Evolutionary conservation across 2,888 invertebrate genomes (phyloP).

Genomic region (Atethmia centrago): DNA sequence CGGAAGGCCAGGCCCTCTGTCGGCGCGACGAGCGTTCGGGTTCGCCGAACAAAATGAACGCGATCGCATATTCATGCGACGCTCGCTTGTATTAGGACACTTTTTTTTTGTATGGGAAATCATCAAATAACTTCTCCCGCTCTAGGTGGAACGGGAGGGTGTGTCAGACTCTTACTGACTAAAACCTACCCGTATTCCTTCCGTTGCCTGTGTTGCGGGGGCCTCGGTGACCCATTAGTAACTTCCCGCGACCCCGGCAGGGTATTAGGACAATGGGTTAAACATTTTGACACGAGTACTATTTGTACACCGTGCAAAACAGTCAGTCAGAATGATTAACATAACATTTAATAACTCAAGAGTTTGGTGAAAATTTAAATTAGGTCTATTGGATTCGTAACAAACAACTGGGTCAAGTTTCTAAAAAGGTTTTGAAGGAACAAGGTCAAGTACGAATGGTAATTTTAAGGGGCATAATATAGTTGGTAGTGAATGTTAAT

Average conservation of each 20-base stretch:
- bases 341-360: not conserved
- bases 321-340: not conserved
- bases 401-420: slow-evolving; percentile 32
- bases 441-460: slow-evolving; percentile 49
- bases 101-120: no score
- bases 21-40: not conserved
- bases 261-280: not conserved
- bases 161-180: no score
- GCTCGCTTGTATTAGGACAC: not conserved
- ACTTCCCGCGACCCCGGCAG: no score
- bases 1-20: not conserved
- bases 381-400: slow-evolving; percentile 5
- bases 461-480: slow-evolving; percentile 20
- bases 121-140: no score
- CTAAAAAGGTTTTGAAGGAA: slow-evolving; percentile 29
- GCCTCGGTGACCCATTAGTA: no score
- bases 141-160: no score
- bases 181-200: no score
- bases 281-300: not conserved
- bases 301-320: not conserved
- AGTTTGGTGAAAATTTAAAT: slow-evolving; percentile 33
- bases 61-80: not conserved
- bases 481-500: slow-evolving; percentile 44
- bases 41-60: not conserved
- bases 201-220: no score